phyloP scores from a whole-genome alignment of 2,888 invertebrate species.

The Eupsilia transversa region DNA sequence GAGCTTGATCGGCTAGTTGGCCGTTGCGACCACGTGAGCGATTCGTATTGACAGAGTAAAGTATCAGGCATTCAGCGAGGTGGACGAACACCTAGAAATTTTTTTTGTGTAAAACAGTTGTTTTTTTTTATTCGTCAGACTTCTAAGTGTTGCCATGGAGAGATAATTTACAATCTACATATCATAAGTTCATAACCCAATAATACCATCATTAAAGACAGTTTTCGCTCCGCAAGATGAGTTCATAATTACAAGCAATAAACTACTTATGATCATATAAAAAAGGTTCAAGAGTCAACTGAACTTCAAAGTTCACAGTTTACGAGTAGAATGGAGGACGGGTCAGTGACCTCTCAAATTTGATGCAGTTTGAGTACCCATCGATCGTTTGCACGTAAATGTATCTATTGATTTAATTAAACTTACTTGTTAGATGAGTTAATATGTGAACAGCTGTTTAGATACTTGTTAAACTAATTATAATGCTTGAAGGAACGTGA shows the following conservation, averaged over 20 bases:
- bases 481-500: background rate
- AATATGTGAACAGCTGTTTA: constrained; percentile 21
- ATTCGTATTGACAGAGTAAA: no score
- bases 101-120: no score
- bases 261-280: constrained; percentile 21
- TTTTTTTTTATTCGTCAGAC: background rate
- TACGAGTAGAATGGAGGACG: background rate
- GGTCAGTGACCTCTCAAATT: constrained; percentile 25
- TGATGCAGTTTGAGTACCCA: constrained; percentile 21
- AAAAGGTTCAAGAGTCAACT: constrained; percentile 24
- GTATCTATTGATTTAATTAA: constrained; percentile 5
- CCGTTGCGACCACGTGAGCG: no score
- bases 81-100: no score
- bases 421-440: background rate
- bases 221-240: constrained; percentile 22
- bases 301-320: constrained; percentile 44
- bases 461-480: constrained; percentile 14
- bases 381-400: constrained; percentile 16
- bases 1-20: no score
- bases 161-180: constrained; percentile 1
- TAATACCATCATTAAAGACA: background rate
- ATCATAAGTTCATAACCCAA: background rate
- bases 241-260: background rate
- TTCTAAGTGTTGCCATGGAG: background rate
- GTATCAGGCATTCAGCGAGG: no score